Percentiles rank a stretch among this genome's conserved stretches.
phyloP scores from a whole-genome alignment of 2,888 invertebrate species.

The Euplexia lucipara region DNA sequence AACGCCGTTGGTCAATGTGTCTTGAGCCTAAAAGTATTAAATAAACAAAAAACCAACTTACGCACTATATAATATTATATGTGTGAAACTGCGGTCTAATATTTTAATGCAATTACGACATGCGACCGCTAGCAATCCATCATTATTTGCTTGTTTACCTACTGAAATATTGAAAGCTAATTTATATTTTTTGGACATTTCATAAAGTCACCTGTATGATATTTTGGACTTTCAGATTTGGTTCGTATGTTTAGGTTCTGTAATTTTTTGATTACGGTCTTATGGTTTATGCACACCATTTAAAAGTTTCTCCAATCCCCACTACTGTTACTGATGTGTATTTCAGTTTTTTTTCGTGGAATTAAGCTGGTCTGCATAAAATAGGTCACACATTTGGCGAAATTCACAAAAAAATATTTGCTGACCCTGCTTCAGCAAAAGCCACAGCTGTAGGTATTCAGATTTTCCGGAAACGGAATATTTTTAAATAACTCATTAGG shows the following conservation, averaged over 20 bases:
- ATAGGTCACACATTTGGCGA: background rate
- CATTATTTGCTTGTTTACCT: conserved; percentile 36
- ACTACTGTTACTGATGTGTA: background rate
- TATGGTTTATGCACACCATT: background rate
- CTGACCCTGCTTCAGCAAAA: background rate
- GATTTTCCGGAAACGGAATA: background rate
- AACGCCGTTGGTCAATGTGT: too few species aligned
- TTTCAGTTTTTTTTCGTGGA: conserved; percentile 1
- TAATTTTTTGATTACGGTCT: background rate
- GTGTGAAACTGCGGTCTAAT: conserved; percentile 3
- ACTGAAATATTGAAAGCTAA: conserved; percentile 21
- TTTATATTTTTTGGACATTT: conserved; percentile 10
- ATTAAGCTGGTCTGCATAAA: background rate
- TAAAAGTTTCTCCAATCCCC: background rate
- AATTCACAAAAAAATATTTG: background rate
- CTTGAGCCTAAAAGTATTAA: too few species aligned
- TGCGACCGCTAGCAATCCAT: conserved; percentile 24
- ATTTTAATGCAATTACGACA: conserved; percentile 40
- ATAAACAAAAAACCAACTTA: too few species aligned
- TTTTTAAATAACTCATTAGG: conserved; percentile 1
- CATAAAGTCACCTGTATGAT: background rate
- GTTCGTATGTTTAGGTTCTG: background rate
- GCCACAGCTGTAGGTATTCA: background rate
- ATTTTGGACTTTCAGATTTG: background rate
- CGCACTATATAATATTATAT: background rate